A percentile compares a stretch with the other conserved stretches of the same genome.
phyloP scores from a whole-genome alignment of 2,113 vertebrate genomes.

The Tringa solitaria region DNA sequence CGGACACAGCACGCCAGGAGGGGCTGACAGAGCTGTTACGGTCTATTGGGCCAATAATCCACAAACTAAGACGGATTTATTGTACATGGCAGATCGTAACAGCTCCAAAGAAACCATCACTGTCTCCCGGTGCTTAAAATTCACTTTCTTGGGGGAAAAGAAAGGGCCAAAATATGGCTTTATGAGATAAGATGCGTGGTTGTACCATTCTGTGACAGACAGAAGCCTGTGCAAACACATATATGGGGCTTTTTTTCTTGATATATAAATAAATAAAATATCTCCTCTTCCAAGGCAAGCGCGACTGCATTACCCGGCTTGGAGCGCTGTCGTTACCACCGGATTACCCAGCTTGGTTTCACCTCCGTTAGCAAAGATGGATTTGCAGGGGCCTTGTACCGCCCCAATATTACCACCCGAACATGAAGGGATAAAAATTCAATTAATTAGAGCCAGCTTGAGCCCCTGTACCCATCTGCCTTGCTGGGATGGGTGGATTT shows the following conservation, averaged over 20 bases:
- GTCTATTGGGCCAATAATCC: constrained; percentile 68
- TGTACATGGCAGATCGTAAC: constrained; percentile 66
- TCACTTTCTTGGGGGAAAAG: constrained; percentile 28
- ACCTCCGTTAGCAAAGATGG: constrained; percentile 38
- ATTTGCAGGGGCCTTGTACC: constrained; percentile 2
- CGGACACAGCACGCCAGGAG: constrained; percentile 51
- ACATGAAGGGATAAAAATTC: not conserved
- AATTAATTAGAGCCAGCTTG: not conserved
- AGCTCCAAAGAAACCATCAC: constrained; percentile 66
- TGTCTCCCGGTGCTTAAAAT: constrained; percentile 60
- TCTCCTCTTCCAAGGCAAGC: not conserved
- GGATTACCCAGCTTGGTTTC: constrained; percentile 41
- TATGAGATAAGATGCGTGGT: constrained; percentile 44
- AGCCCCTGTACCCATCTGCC: not conserved
- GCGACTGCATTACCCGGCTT: not conserved
- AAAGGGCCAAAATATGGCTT: constrained; percentile 63
- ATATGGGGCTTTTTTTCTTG: not conserved
- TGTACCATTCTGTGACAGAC: constrained; percentile 20
- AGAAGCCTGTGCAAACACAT: constrained; percentile 38
- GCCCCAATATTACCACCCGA: not conserved
- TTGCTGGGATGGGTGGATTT: not conserved
- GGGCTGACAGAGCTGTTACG: constrained; percentile 63
- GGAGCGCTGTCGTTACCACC: not conserved
- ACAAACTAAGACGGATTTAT: constrained; percentile 71
- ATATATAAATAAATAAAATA: constrained; percentile 60